Percentiles rank a stretch among this genome's conserved stretches.
These are phyloP conservation scores for Trachymyrmex septentrionalis DNA, from an alignment of 1,140 invertebrate genomes.

Conservation along the genomic window DNA sequence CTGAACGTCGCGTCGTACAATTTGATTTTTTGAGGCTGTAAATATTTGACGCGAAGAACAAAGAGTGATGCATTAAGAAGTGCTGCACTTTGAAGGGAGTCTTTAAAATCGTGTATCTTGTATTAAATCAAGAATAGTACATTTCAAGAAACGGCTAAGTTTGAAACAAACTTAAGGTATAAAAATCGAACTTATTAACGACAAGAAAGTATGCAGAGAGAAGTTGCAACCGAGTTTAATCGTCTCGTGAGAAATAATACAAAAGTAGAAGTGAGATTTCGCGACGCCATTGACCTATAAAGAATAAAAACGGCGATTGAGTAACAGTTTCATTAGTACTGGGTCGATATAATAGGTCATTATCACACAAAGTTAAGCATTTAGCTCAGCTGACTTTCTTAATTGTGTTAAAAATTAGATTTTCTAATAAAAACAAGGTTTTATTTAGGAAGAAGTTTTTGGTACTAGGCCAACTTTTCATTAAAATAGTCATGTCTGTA, in stretches of 20 bases:
- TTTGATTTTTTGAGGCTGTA: slow-evolving; percentile 22
- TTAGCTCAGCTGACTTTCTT: not conserved
- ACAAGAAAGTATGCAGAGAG: slow-evolving; percentile 7
- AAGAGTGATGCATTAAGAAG: not conserved
- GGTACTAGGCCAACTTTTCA: not conserved
- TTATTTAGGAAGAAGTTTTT: not conserved
- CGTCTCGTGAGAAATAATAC: slow-evolving; percentile 32
- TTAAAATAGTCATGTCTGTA: not conserved
- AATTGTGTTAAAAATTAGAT: not conserved
- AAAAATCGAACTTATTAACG: slow-evolving; percentile 68
- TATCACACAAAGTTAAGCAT: slow-evolving; percentile 8
- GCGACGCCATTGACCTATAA: slow-evolving; percentile 7
- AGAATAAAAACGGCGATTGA: slow-evolving; percentile 25
- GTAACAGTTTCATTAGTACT: slow-evolving; percentile 1
- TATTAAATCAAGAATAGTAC: not conserved
- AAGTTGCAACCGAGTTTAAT: slow-evolving; percentile 57
- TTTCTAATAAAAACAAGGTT: not conserved
- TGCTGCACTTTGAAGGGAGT: too few relatives aligned
- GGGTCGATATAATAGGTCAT: slow-evolving; percentile 2
- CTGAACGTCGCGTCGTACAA: not conserved
- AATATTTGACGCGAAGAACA: not conserved
- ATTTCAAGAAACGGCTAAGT: slow-evolving; percentile 17
- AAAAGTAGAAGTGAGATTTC: not conserved
- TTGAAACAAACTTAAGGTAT: slow-evolving; percentile 53
- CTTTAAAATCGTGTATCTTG: not conserved